Evolutionary conservation across 2,797 vertebrate species (phyloP).

Genomic region (Choloepus didactylus): DNA sequence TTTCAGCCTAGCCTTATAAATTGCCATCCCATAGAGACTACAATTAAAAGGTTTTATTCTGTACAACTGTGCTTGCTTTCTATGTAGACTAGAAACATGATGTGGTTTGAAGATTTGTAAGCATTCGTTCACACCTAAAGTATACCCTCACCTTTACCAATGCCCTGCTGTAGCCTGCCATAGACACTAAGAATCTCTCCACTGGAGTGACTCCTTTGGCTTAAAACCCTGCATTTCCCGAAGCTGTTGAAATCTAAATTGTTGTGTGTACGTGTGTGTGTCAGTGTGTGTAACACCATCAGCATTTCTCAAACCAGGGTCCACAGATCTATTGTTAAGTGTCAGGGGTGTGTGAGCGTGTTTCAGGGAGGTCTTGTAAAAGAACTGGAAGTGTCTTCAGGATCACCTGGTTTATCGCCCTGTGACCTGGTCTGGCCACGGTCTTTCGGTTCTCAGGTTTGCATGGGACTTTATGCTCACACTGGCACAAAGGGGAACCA

Average conservation of each 20-base stretch:
- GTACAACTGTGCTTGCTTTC: background rate
- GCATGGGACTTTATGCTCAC: background rate
- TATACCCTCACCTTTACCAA: background rate
- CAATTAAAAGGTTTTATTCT: slow-evolving; percentile 42
- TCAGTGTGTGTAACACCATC: background rate
- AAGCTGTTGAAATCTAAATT: slow-evolving; percentile 27
- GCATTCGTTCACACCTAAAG: slow-evolving; percentile 29
- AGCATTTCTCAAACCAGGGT: background rate
- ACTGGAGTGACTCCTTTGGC: background rate
- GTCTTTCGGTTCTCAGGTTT: background rate
- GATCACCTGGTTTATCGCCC: background rate
- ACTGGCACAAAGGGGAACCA: background rate
- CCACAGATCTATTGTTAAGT: background rate
- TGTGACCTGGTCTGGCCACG: background rate
- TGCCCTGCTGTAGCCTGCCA: background rate
- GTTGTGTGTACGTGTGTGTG: background rate
- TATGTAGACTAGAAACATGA: background rate
- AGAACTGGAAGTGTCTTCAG: background rate
- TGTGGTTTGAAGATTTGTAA: background rate
- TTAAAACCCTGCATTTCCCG: slow-evolving; percentile 61
- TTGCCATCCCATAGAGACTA: slow-evolving; percentile 25
- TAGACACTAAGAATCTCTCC: background rate
- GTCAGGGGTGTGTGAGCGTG: background rate
- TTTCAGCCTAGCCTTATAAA: background rate
- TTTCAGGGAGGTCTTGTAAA: background rate